Conservation (phyloP, 2,797 vertebrate species). For the Anisognathus igniventris region DNA sequence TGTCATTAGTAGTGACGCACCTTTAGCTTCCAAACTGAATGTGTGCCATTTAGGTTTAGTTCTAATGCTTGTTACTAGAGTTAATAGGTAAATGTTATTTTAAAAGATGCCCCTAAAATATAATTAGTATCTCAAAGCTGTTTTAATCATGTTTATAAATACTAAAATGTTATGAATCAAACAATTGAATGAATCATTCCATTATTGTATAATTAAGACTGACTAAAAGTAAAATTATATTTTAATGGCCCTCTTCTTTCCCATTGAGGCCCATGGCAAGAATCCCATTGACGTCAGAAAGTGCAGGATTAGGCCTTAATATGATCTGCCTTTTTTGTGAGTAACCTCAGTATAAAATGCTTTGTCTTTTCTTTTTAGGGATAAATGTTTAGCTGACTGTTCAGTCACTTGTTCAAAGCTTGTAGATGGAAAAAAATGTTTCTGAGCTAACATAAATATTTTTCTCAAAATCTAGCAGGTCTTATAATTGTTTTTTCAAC, state of each 20-base stretch:
- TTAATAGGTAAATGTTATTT: constrained; percentile 53
- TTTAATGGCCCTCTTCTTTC: constrained; percentile 51
- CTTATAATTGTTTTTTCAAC: neutral
- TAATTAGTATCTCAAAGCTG: constrained; percentile 49
- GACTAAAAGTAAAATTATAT: constrained; percentile 60
- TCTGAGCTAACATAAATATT: neutral
- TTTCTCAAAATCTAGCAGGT: neutral
- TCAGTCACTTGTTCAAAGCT: neutral
- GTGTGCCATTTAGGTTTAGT: constrained; percentile 11
- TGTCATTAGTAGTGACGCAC: constrained; percentile 3
- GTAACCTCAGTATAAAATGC: neutral
- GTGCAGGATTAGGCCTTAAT: constrained; percentile 41
- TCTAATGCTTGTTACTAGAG: constrained; percentile 15
- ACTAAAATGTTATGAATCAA: constrained; percentile 53
- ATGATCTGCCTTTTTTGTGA: constrained; percentile 9
- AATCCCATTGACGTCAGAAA: constrained; percentile 55
- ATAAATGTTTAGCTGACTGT: neutral
- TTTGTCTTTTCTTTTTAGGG: neutral
- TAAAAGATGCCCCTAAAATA: constrained; percentile 21
- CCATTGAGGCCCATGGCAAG: neutral
- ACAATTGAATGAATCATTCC: constrained; percentile 62
- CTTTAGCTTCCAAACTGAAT: neutral
- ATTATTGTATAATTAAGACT: constrained; percentile 45
- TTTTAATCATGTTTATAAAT: constrained; percentile 58
- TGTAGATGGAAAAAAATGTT: neutral